Evolutionary conservation across 2,113 vertebrate genomes (phyloP).

Genomic region (Mellivora capensis): DNA sequence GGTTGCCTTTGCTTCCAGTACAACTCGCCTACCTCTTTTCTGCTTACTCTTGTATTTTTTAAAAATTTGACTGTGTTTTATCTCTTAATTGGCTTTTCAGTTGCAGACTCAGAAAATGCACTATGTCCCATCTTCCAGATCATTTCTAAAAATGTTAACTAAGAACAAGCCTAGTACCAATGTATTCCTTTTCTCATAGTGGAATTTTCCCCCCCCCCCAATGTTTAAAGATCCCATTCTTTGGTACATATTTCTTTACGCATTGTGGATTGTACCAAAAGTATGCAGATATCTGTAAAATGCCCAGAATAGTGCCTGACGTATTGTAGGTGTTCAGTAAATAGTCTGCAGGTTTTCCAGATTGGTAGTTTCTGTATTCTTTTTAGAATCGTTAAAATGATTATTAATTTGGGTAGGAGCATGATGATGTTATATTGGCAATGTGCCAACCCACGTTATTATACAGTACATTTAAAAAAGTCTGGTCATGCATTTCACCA

Average conservation of each 20-base stretch:
- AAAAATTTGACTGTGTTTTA: not conserved
- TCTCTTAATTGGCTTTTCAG: not conserved
- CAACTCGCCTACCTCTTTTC: not conserved
- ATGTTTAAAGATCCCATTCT: not conserved
- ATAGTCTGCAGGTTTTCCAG: not conserved
- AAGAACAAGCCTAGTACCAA: not conserved
- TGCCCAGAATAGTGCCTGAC: not conserved
- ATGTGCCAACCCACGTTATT: not conserved
- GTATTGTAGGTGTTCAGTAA: not conserved
- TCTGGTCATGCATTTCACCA: not conserved
- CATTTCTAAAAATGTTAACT: slow-evolving; percentile 30
- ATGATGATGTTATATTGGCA: not conserved
- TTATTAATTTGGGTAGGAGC: not conserved
- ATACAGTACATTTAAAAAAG: not conserved
- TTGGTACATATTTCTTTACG: not conserved
- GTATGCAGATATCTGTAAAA: not conserved
- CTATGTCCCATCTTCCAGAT: not conserved
- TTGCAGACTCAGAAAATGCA: not conserved
- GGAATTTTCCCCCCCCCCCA: not conserved
- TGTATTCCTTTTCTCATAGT: not conserved
- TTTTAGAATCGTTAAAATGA: slow-evolving; percentile 39
- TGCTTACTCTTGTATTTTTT: not conserved
- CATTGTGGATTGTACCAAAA: not conserved
- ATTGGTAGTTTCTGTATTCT: not conserved
- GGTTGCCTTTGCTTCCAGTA: not conserved